These are phyloP conservation scores for Chrysomallon squamiferum DNA, from an alignment of 1,140 invertebrate genomes.

Conservation along the genomic window DNA sequence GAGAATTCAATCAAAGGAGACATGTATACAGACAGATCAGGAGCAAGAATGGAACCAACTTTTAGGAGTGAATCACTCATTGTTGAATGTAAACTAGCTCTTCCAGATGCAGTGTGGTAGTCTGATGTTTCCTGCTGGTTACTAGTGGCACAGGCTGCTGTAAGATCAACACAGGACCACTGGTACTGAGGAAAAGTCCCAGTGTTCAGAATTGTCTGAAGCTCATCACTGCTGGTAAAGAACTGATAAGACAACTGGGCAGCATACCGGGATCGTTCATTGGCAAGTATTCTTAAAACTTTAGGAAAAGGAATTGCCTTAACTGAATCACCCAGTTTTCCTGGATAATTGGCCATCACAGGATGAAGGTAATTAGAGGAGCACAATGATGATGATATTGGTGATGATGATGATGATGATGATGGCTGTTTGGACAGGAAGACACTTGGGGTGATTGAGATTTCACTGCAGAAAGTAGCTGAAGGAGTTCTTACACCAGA, in stretches of 20 bases:
- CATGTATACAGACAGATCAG: constrained; percentile 46
- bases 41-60: constrained; percentile 44
- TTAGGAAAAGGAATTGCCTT: constrained; percentile 53
- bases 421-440: constrained; percentile 7
- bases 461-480: constrained; percentile 12
- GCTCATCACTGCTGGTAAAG: constrained; percentile 54
- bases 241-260: constrained; percentile 54
- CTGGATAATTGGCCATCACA: constrained; percentile 30
- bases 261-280: constrained; percentile 57
- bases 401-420: not conserved
- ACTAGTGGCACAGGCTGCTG: not conserved
- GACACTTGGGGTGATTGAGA: not conserved
- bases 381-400: not conserved
- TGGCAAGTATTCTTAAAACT: constrained; percentile 54
- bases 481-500: constrained; percentile 27
- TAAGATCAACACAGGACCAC: constrained; percentile 29
- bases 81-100: constrained; percentile 47
- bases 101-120: constrained; percentile 51
- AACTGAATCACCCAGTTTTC: constrained; percentile 37
- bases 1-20: constrained; percentile 56
- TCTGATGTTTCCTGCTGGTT: constrained; percentile 45
- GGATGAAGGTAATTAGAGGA: constrained; percentile 21
- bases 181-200: constrained; percentile 43
- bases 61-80: constrained; percentile 31
- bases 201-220: constrained; percentile 44